Evolutionary conservation across 2,888 invertebrate species (phyloP).

Genomic region (Eubasilissa splendida): DNA sequence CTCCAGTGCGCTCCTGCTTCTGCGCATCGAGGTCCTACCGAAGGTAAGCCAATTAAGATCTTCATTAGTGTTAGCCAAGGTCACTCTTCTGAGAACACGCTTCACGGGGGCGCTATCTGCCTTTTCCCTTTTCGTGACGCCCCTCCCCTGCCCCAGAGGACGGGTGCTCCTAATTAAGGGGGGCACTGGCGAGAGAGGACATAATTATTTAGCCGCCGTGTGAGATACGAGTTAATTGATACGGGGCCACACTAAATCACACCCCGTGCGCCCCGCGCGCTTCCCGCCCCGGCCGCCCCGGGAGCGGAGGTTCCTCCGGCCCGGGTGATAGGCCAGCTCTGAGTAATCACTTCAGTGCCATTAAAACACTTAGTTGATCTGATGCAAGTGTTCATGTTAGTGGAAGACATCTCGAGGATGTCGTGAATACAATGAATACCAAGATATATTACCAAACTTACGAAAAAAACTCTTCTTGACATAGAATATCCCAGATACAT

Average conservation of each 20-base stretch:
- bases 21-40: slow-evolving; percentile 35
- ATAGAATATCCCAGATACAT: too few species aligned
- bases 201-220: slow-evolving; percentile 58
- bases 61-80: slow-evolving; percentile 58
- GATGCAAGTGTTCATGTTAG: too few species aligned
- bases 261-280: slow-evolving; percentile 26
- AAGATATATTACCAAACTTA: too few species aligned
- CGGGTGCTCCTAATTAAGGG: slow-evolving; percentile 46
- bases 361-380: too few species aligned
- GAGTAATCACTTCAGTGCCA: not conserved
- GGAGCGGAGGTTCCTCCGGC: not conserved
- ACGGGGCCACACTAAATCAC: slow-evolving; percentile 52
- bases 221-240: slow-evolving; percentile 58
- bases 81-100: slow-evolving; percentile 56
- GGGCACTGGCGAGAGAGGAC: slow-evolving; percentile 55
- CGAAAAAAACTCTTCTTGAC: too few species aligned
- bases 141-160: slow-evolving; percentile 33
- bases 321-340: slow-evolving; percentile 3
- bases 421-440: too few species aligned
- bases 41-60: slow-evolving; percentile 58
- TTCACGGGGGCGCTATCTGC: slow-evolving; percentile 45
- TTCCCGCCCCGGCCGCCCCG: not conserved
- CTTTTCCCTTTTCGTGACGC: slow-evolving; percentile 44
- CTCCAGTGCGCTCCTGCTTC: slow-evolving; percentile 12
- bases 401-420: too few species aligned